A percentile compares a stretch with the other conserved stretches of the same genome.
Conservation (phyloP, 2,888 invertebrate species). For the Sipha maydis region DNA sequence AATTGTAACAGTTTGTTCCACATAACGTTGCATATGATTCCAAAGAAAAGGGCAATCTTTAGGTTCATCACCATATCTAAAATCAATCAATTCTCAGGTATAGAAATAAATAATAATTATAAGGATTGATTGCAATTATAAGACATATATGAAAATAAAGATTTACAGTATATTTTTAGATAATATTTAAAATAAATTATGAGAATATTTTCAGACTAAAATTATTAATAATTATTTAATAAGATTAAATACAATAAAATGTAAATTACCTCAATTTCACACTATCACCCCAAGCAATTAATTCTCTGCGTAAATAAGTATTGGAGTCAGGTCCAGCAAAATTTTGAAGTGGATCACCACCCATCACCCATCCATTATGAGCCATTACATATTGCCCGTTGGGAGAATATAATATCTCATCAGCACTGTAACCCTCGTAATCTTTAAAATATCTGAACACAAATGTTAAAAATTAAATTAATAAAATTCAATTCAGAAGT, state of each 20-base stretch:
- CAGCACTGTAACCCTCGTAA: slow-evolving; percentile 74
- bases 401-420: slow-evolving; percentile 76
- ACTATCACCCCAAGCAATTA: slow-evolving; percentile 97
- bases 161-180: background rate
- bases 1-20: slow-evolving; percentile 85
- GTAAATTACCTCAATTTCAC: slow-evolving; percentile 81
- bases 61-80: slow-evolving; percentile 82
- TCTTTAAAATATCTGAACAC: slow-evolving; percentile 77
- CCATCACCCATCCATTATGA: slow-evolving; percentile 99
- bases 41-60: slow-evolving; percentile 94
- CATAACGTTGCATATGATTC: slow-evolving; percentile 93
- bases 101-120: background rate
- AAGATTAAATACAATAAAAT: background rate
- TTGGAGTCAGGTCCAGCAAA: slow-evolving; percentile 87
- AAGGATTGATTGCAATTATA: no score
- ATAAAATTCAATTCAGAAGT: background rate
- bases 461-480: background rate
- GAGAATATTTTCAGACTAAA: background rate
- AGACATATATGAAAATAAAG: background rate
- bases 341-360: slow-evolving; percentile 91
- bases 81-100: slow-evolving; percentile 13
- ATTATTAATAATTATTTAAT: background rate
- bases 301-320: slow-evolving; percentile 90
- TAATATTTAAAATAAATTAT: background rate
- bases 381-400: slow-evolving; percentile 84